Base-by-base conservation (phyloP, 2,113 vertebrate species). In the Hemibates koningsi region DNA sequence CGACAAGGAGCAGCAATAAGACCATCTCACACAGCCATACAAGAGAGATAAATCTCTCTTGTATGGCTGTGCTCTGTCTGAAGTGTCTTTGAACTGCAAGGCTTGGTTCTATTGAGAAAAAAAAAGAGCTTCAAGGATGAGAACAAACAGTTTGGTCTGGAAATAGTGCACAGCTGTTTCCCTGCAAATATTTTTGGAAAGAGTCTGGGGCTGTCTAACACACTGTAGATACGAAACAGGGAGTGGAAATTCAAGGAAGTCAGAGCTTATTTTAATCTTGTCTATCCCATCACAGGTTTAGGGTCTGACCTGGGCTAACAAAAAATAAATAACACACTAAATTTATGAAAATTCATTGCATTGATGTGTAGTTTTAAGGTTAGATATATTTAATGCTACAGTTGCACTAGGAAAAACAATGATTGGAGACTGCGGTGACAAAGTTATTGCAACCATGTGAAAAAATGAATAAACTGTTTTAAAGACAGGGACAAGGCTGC, bases 41-140 rank as follows among this genome's bases (percentile, higher is more conserved):
- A 79, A 53, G 48, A 34, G 48, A 53, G 29, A 73, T 73, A 0
- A 0, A 41, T 68, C 63, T 41, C 63, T 38, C 34, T 68, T 41
- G 63, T 68, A 63, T 63, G 59, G 59, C 59, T 36, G 63, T 71
- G 63, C 66, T 52, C 48, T 34, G 19, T 79, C 45, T 34, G 24
- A 79, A 79, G 6, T 79, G 41, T 73, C 38, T 73, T 73, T 73
- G 41, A 73, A 27, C 21, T 45, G 21, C 13, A 79, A 52, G 29
- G 7, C 34, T 52, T 34, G 11, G 4, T n/a, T 79, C 48, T 53
- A 73, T 10, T 50, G 21, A 9, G 19, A 6, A 13, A 9, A 38
- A 68, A 71, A 24, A 24, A 43, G 38, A 27, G 66, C n/a, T 45
- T 73, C 38, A 78, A 3, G 27, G 24, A 48, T 32, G 16, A 78